Percentiles rank a stretch among this genome's conserved stretches.
phyloP scores from a whole-genome alignment of 2,888 invertebrate genomes.

The Electrophaes corylata region DNA sequence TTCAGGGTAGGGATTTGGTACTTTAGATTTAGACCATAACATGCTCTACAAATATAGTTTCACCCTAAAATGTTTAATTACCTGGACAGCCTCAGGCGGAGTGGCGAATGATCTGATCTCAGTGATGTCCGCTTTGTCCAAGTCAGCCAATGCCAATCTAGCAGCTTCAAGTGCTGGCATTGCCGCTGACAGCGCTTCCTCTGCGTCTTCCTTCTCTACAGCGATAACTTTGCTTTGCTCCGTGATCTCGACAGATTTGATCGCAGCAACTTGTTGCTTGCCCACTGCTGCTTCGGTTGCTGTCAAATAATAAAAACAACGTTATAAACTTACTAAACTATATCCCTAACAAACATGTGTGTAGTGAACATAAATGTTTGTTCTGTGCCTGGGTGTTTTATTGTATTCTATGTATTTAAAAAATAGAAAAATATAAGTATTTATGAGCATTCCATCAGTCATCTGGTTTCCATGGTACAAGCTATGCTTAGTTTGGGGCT shows the following conservation, averaged over 20 bases:
- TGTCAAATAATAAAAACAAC: conserved; percentile 38
- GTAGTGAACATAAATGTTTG: too few relatives aligned
- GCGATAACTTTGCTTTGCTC: conserved; percentile 91
- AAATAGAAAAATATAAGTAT: too few relatives aligned
- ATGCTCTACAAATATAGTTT: too few relatives aligned
- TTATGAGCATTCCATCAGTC: too few relatives aligned
- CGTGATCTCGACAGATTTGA: conserved; percentile 92
- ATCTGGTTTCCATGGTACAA: too few relatives aligned
- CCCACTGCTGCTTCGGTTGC: conserved; percentile 88
- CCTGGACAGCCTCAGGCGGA: conserved; percentile 94
- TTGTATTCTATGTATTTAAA: too few relatives aligned
- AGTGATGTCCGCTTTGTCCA: conserved; percentile 95
- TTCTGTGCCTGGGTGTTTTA: too few relatives aligned
- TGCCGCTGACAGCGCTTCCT: conserved; percentile 90
- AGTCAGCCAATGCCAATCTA: conserved; percentile 89
- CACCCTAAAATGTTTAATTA: conserved; percentile 27
- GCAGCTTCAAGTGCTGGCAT: conserved; percentile 94
- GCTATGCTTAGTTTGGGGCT: too few relatives aligned
- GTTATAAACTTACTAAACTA: too few relatives aligned
- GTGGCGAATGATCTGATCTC: conserved; percentile 96
- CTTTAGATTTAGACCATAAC: too few relatives aligned
- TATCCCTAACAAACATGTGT: too few relatives aligned
- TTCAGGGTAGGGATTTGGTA: too few relatives aligned
- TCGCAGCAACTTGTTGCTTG: conserved; percentile 91
- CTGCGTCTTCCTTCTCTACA: conserved; percentile 93